Evolutionary conservation across 2,797 vertebrate genomes (phyloP), one percentile per base, ranked within the genome.

Genomic region (Crocidura indochinensis): DNA sequence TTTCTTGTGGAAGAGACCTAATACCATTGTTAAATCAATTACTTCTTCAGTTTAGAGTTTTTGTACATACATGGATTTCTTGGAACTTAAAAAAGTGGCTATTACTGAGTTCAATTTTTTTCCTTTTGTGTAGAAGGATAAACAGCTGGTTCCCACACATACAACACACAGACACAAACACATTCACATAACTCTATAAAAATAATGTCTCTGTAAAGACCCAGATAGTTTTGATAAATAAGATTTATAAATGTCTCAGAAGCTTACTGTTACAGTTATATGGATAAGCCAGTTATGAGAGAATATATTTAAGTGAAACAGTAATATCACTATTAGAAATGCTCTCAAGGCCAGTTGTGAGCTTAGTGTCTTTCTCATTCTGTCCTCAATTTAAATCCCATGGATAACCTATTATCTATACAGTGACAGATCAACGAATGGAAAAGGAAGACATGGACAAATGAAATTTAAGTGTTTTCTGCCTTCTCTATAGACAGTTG

Each of bases 41-140:
- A 38, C 38, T 38, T 88, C 38, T 81, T 87, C 31, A 56, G 62
- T 31, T 88, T 82, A 76, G 20, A 82, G 11, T 64, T 86, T 74
- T 94, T 92, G 29, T 84, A 84, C 86, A 51, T 77, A 44, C 31
- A 46, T 92, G 38, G 26, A 68, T 89, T 73, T 83, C 64, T 91
- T 65, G 5, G 53, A 74, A 85, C 90, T 86, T 29, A 91, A 92
- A 83, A 62, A 38, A 80, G 24, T 80, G 1, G 20, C 29, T 94
- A 26, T 84, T 68, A 64, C 69, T 90, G 68, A 93, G 24, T 81
- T 84, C 86, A 82, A 85, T 14, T 69, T 46, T 62, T 56, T 78
- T 79, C 27, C 87, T 79, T 20, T 31, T 90, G n/a, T 38, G 15
- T 15, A 19, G 49, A 2, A 46, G 26, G 71, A 47, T 46, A 75